A percentile compares a stretch with the other conserved stretches of the same genome.
phyloP scores from a whole-genome alignment of 2,113 vertebrate genomes.

The Myrmophylax atrothorax region DNA sequence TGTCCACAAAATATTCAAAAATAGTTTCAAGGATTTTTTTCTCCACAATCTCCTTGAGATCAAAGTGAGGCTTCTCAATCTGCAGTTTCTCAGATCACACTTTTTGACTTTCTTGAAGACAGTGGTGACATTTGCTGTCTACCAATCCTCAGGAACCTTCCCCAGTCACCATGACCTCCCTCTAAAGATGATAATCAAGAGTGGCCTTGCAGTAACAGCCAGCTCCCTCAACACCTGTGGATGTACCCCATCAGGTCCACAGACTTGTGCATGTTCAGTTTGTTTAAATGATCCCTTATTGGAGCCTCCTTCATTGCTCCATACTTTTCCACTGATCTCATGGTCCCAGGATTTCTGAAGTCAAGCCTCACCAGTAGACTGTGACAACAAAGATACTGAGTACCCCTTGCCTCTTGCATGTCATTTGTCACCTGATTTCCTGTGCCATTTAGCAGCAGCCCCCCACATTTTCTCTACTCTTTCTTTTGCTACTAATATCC shows the following conservation, averaged over 20 bases:
- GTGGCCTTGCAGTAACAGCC: not conserved
- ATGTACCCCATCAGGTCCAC: not conserved
- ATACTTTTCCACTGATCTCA: not conserved
- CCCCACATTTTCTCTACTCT: not conserved
- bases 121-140: not conserved
- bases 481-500: not conserved
- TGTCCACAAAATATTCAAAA: not conserved
- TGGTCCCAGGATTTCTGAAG: not conserved
- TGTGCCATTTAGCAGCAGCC: not conserved
- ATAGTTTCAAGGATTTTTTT: not conserved
- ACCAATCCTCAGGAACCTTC: not conserved
- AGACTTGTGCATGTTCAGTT: not conserved
- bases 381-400: not conserved
- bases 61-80: not conserved
- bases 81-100: not conserved
- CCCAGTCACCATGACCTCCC: not conserved
- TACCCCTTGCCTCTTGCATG: not conserved
- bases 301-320: not conserved
- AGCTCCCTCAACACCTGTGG: not conserved
- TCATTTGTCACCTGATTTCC: not conserved
- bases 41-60: not conserved
- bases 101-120: not conserved
- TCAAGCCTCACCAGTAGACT: not conserved
- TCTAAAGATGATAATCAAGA: not conserved
- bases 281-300: not conserved